phyloP scores from a whole-genome alignment of 64 coral and sea anemone genomes.

The Catalaphyllia jardinei region DNA sequence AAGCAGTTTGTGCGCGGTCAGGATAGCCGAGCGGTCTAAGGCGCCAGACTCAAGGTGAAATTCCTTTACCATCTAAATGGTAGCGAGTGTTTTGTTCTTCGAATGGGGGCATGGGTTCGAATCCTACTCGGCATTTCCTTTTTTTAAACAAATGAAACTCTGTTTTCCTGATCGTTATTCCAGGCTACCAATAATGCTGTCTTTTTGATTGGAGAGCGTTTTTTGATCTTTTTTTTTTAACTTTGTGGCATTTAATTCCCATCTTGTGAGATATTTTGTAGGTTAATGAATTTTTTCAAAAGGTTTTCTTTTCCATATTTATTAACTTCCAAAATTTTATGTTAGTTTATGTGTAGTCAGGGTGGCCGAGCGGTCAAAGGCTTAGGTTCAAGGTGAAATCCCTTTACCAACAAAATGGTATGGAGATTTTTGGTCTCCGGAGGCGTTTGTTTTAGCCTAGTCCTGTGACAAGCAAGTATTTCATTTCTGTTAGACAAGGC shows the following conservation, averaged over 20 bases:
- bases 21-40: neutral
- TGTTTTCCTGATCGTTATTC: neutral
- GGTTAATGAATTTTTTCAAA: too few relatives aligned
- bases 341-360: neutral
- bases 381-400: neutral
- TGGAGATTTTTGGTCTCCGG: neutral
- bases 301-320: too few relatives aligned
- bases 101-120: conserved; percentile 11
- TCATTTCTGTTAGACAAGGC: neutral
- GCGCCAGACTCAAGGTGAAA: conserved; percentile 6
- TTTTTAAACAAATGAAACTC: neutral
- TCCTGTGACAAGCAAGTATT: neutral
- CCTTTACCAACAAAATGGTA: neutral
- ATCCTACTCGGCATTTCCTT: neutral
- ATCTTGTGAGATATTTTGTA: too few relatives aligned
- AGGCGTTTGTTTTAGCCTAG: neutral
- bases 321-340: neutral
- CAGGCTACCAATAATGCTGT: too few relatives aligned
- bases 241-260: too few relatives aligned
- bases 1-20: neutral
- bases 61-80: neutral
- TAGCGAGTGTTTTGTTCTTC: neutral
- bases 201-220: too few relatives aligned
- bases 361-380: neutral
- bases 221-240: too few relatives aligned